Percentiles rank a stretch among this genome's conserved stretches.
phyloP scores from a whole-genome alignment of 2,888 invertebrate species.

The Atethmia centrago region DNA sequence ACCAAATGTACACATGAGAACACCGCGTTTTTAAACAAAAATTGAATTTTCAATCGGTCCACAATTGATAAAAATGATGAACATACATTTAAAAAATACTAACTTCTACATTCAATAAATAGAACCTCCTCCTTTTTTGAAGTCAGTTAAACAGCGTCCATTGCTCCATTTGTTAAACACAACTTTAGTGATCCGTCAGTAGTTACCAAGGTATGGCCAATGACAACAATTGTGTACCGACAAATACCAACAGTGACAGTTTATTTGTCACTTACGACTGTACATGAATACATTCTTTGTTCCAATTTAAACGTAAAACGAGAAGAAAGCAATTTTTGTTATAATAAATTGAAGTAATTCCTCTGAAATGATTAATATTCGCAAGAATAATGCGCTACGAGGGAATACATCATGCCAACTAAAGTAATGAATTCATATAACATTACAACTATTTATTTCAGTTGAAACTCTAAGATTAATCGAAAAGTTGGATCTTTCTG shows the following conservation, averaged over 20 bases:
- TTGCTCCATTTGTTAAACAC: not conserved
- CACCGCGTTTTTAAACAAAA: too few species aligned
- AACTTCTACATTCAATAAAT: too few species aligned
- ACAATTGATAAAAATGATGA: too few species aligned
- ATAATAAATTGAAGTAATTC: slow-evolving; percentile 34
- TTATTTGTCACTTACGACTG: not conserved
- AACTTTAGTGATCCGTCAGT: not conserved
- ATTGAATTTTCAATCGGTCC: too few species aligned
- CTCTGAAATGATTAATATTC: slow-evolving; percentile 1
- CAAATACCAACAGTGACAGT: not conserved
- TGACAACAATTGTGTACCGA: not conserved
- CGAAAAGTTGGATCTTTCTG: not conserved
- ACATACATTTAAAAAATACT: too few species aligned
- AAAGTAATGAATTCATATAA: slow-evolving; percentile 13
- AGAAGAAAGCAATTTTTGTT: slow-evolving; percentile 25
- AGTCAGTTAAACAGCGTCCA: not conserved
- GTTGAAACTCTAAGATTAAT: not conserved
- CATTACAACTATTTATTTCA: slow-evolving; percentile 31
- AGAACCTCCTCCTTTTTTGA: not conserved
- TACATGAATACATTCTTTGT: not conserved
- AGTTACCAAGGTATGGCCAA: not conserved
- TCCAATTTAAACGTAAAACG: slow-evolving; percentile 40
- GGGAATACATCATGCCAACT: slow-evolving; percentile 7
- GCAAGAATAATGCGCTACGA: not conserved
- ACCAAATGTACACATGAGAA: too few species aligned